A percentile compares a stretch with the other conserved stretches of the same genome.
These are phyloP conservation scores for Pectinophora gossypiella DNA, from an alignment of 1,140 invertebrate genomes.

Conservation along the genomic window DNA sequence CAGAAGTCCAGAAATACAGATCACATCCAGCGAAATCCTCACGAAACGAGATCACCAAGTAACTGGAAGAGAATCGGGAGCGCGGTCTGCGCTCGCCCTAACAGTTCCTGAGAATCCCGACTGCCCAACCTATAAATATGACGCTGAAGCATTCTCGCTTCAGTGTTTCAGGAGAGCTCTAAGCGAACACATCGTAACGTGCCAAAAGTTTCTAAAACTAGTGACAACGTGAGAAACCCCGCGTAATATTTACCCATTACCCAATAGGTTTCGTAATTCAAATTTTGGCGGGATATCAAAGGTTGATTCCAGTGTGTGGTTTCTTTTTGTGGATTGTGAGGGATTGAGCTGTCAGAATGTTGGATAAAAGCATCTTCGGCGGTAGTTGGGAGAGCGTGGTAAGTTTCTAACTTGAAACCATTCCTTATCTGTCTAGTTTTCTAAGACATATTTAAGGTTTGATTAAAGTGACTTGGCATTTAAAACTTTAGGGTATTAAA, in stretches of 20 bases:
- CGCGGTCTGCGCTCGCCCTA: neutral
- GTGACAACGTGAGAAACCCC: constrained; percentile 48
- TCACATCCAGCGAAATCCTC: too few relatives aligned
- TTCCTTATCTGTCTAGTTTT: too few relatives aligned
- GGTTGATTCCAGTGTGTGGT: constrained; percentile 17
- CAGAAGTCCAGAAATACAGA: too few relatives aligned
- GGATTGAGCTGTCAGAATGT: constrained; percentile 38
- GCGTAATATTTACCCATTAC: constrained; percentile 31
- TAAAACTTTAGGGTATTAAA: too few relatives aligned
- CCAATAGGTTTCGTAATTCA: constrained; percentile 35
- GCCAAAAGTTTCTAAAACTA: constrained; percentile 40
- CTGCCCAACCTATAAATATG: constrained; percentile 56
- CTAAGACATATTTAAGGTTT: too few relatives aligned
- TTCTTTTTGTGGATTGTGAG: constrained; percentile 23
- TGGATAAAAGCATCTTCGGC: constrained; percentile 62
- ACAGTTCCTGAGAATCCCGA: constrained; percentile 47
- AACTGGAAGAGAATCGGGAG: neutral
- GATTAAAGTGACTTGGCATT: too few relatives aligned
- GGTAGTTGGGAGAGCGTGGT: constrained; percentile 71
- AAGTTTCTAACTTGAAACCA: constrained; percentile 34
- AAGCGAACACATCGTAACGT: constrained; percentile 31
- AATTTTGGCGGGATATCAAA: constrained; percentile 6
- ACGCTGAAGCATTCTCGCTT: constrained; percentile 44
- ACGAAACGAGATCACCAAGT: neutral
- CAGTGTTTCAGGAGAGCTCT: constrained; percentile 60